phyloP scores from a whole-genome alignment of 2,888 invertebrate species.

The Drepanosiphum platanoidis region DNA sequence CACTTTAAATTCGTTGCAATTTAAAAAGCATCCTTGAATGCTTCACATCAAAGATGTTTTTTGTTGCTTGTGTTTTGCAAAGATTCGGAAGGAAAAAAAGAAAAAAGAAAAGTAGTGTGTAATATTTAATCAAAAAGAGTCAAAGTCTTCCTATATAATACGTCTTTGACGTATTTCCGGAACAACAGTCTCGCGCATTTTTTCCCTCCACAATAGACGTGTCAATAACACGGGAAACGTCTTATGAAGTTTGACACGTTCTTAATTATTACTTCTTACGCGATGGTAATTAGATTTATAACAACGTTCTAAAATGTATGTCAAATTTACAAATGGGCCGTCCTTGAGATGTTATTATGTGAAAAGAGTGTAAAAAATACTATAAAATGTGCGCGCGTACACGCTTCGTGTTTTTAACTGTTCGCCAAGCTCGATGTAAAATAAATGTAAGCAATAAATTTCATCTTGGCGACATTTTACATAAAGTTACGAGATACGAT shows the following conservation, averaged over 20 bases:
- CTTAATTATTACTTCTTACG: conserved; percentile 2
- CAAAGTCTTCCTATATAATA: conserved; percentile 1
- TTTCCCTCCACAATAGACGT: neutral
- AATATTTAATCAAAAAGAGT: conserved; percentile 43
- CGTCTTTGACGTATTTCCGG: conserved; percentile 47
- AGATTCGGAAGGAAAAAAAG: too few relatives aligned
- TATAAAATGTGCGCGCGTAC: neutral
- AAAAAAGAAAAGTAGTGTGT: conserved; percentile 36
- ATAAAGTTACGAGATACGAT: neutral
- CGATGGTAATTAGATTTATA: conserved; percentile 43
- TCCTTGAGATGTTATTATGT: neutral
- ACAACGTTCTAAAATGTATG: neutral
- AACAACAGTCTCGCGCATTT: conserved; percentile 33
- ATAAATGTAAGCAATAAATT: neutral
- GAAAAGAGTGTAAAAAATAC: neutral
- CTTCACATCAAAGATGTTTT: conserved; percentile 54
- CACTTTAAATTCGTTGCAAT: conserved; percentile 47
- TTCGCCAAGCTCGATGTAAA: neutral
- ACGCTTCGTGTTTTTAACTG: neutral
- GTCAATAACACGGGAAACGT: conserved; percentile 27
- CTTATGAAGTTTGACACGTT: conserved; percentile 25
- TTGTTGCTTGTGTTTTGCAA: conserved; percentile 24
- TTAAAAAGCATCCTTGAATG: conserved; percentile 44
- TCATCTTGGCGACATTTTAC: neutral
- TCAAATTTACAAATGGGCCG: neutral